Evolutionary conservation across 2,113 vertebrate species (phyloP), one percentile per base, ranked within the genome.

Genomic region (Ahaetulla prasina): DNA sequence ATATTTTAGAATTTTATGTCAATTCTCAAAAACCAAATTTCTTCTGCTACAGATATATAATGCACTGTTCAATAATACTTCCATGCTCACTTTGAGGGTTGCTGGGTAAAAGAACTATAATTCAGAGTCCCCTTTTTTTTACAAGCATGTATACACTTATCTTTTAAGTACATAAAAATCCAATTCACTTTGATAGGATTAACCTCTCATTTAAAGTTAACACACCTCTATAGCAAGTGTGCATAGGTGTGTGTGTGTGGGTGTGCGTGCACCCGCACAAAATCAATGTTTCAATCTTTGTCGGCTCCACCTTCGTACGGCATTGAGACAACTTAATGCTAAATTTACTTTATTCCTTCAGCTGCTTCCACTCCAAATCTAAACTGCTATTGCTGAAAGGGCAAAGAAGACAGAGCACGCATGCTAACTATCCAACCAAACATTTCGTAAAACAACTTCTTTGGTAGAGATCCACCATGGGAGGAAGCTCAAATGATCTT

Each of bases 391-490:
- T 93, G 93, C 90, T 91, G 54, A 93, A 91, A 84, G 74, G 87
- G 74, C 88, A 91, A 74, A 91, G 18, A 63, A 91, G 27, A 85
- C 68, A 57, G n/a, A 92, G 23, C 39, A 3, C 68, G n/a, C 45
- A 47, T 50, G 47, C 95, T 89, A 94, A 94, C 92, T 43, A 43
- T 35, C 20, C 63, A 80, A 39, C 35, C 88, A 92, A 92, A 60
- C 63, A 35, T 91, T 25, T 90, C 35, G 47, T 90, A 95, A 94
- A 94, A 94, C 95, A 96, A 80, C 22, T 93, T 87, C 55, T 89
- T 94, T 91, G 88, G 60, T 91, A 92, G 95, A 94, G 93, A 45
- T 93, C 49, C 60, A 74, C 91, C 55, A 18, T 3, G 63, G 60
- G 52, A 85, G 30, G 50, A 94, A 94, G 54, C 89, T 92, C 91